Conservation (phyloP, 2,113 vertebrate genomes). For the Sylvicapra grimmia region DNA sequence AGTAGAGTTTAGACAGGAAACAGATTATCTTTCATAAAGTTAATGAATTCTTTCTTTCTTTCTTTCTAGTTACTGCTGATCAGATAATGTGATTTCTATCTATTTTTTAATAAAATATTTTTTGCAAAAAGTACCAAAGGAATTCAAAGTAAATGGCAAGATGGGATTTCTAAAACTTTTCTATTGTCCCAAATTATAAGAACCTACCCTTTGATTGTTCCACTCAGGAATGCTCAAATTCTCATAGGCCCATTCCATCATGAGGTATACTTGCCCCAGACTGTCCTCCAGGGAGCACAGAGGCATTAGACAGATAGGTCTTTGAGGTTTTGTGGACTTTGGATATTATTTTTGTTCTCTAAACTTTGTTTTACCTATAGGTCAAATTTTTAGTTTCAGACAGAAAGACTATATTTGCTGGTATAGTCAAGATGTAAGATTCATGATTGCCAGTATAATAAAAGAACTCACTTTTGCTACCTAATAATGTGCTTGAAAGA, state of each 20-base stretch:
- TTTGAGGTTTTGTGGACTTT: not conserved
- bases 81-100: not conserved
- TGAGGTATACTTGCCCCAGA: not conserved
- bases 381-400: slow-evolving; percentile 5
- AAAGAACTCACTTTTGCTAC: slow-evolving; percentile 67
- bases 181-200: not conserved
- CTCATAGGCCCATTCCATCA: not conserved
- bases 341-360: not conserved
- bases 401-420: not conserved
- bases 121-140: not conserved
- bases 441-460: slow-evolving; percentile 65
- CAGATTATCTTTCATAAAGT: not conserved
- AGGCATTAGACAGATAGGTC: not conserved
- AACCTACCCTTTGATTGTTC: accelerated
- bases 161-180: not conserved
- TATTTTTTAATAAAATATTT: not conserved
- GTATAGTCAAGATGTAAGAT: slow-evolving; percentile 57
- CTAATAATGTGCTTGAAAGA: slow-evolving; percentile 59
- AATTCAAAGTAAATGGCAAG: not conserved
- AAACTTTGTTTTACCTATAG: not conserved
- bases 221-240: not conserved
- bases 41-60: not conserved
- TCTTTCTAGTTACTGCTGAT: not conserved
- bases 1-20: not conserved
- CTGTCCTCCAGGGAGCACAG: not conserved